Percentiles rank a stretch among this genome's conserved stretches.
Conservation (phyloP, 2,797 vertebrate genomes). For the Hydrophis major region DNA sequence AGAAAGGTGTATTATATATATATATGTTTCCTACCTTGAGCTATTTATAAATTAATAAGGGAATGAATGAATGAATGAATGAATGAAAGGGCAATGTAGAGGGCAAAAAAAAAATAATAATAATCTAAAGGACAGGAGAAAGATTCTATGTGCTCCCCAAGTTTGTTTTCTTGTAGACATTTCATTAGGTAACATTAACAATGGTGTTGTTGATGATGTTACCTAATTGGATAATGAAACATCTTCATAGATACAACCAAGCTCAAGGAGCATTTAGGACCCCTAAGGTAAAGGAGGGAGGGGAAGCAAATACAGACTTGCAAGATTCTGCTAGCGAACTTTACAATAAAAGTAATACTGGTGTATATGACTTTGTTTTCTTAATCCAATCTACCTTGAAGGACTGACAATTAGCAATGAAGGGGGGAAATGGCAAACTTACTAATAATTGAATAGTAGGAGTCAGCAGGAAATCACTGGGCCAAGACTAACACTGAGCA, state of each 20-base stretch:
- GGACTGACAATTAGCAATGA: neutral
- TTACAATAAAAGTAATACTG: neutral
- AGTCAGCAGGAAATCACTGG: neutral
- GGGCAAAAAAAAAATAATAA: neutral
- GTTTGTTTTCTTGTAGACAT: neutral
- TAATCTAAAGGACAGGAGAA: neutral
- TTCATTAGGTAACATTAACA: neutral
- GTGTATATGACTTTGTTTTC: neutral
- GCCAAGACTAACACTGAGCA: neutral
- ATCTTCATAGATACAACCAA: neutral
- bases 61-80: neutral
- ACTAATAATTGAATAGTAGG: neutral
- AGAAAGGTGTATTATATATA: neutral
- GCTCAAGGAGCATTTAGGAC: neutral
- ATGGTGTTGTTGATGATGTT: neutral
- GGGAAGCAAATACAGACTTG: neutral
- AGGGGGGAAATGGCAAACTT: neutral
- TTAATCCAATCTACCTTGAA: neutral
- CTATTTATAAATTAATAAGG: neutral
- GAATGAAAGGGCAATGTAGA: neutral
- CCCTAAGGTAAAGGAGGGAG: neutral
- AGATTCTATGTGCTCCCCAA: neutral
- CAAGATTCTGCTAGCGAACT: neutral
- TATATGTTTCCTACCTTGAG: neutral
- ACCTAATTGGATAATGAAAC: neutral